Evolutionary conservation across 2,113 vertebrate genomes (phyloP), one percentile per base, ranked within the genome.

Genomic region (Neoarius graeffei): DNA sequence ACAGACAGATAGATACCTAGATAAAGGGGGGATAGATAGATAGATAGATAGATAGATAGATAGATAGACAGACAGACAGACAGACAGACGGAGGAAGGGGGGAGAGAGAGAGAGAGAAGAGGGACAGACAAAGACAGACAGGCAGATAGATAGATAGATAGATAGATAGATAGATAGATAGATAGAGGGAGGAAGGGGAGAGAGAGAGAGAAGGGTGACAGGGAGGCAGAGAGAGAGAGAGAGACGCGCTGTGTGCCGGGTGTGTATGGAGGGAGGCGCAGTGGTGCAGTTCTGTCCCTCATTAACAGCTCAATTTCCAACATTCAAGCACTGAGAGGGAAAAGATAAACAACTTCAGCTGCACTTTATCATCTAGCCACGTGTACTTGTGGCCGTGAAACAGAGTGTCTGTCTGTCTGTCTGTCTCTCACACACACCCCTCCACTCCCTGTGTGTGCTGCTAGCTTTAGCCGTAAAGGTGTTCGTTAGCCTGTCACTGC

Each of bases 291-390:
- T 14, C 77, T 52, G 42, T 13, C 7, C 1, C 19, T 48, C 50
- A 20, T 2, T 76, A 6, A 52, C 77, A 42, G 57, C 80, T 25
- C 57, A 42, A 48, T 48, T 60, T 42, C 23, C 56, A 0, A 35
- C 57, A 80, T 56, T 19, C 15, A n/a, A 52, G 23, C 20, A 30
- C 27, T 13, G 30, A 48, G 11, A 42, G 3, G 20, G 15, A 62
- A 82, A 82, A 62, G 15, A 59, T 15, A 81, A 52, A 81, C 56
- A 82, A 62, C 57, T 48, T 62, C 4, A 62, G 3, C 1, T 4
- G 56, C 27, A 81, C 80, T 82, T 82, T 62, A 82, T 82, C 57
- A 82, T 82, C 57, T 15, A 62, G 80, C 80, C 80, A 82, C 80
- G 80, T 82, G 80, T 82, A 82, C 80, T 82, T 42, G 19, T 81